Percentiles rank a stretch among this genome's conserved stretches.
phyloP scores from a whole-genome alignment of 2,888 invertebrate genomes.

The Idaea dimidiata region DNA sequence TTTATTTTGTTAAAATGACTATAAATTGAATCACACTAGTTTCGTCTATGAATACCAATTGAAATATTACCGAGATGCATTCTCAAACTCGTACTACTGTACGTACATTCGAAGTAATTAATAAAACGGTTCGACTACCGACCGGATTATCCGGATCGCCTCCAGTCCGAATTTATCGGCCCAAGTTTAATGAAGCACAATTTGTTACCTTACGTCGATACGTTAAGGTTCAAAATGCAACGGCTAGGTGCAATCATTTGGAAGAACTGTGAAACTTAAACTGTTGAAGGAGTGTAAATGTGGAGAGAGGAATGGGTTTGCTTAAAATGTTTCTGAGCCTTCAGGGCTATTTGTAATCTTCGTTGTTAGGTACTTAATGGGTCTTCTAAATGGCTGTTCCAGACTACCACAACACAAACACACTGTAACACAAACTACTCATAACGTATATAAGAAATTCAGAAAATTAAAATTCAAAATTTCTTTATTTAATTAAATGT shows the following conservation, averaged over 20 bases:
- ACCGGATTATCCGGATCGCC: slow-evolving; percentile 41
- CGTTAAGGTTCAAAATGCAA: not conserved
- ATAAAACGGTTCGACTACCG: slow-evolving; percentile 37
- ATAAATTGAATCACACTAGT: too few species aligned
- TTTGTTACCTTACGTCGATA: not conserved
- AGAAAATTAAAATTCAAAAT: too few species aligned
- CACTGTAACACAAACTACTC: too few species aligned
- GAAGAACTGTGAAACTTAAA: slow-evolving; percentile 7
- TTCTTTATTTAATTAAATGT: too few species aligned
- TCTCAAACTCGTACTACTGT: not conserved
- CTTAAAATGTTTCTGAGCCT: not conserved
- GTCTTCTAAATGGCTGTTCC: too few species aligned
- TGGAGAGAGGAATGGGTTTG: not conserved
- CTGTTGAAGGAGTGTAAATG: slow-evolving; percentile 1
- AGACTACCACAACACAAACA: too few species aligned
- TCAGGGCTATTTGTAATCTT: not conserved
- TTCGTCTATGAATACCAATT: too few species aligned
- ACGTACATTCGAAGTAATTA: slow-evolving; percentile 38
- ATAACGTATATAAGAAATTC: too few species aligned
- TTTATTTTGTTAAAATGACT: too few species aligned
- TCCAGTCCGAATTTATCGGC: slow-evolving; percentile 45
- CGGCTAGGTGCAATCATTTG: not conserved
- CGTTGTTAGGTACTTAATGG: too few species aligned
- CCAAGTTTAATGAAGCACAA: not conserved
- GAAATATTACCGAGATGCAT: not conserved